A percentile compares a stretch with the other conserved stretches of the same genome.
phyloP scores from a whole-genome alignment of 2,888 invertebrate species.

The Euclidia mi region DNA sequence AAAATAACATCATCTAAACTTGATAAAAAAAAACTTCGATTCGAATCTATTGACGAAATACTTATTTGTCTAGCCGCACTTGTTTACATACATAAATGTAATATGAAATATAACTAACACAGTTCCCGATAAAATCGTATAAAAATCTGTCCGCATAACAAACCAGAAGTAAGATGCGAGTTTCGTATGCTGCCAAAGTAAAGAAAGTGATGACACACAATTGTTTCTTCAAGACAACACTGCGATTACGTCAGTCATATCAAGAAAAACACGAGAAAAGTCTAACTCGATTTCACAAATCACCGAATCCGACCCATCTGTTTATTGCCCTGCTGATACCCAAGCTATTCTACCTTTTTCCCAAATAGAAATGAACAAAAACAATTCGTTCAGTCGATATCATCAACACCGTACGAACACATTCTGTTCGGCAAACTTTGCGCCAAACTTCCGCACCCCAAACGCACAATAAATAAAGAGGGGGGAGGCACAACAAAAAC shows the following conservation, averaged over 20 bases:
- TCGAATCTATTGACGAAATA: too few relatives aligned
- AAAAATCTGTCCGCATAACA: too few relatives aligned
- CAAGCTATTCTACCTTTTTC: conserved; percentile 58
- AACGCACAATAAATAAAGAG: conserved; percentile 88
- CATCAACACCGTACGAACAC: conserved; percentile 81
- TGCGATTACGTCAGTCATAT: conserved; percentile 33
- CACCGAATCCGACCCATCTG: conserved; percentile 57
- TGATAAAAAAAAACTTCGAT: too few relatives aligned
- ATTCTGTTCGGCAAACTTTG: conserved; percentile 83
- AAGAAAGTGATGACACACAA: conserved; percentile 6
- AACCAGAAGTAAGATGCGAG: background rate
- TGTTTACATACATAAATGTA: too few relatives aligned
- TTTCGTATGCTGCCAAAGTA: background rate
- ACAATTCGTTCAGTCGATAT: conserved; percentile 71
- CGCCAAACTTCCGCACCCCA: conserved; percentile 79
- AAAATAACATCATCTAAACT: too few relatives aligned
- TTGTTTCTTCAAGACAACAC: conserved; percentile 13
- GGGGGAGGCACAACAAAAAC: conserved; percentile 87
- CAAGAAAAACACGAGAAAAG: conserved; percentile 47
- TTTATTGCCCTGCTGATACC: conserved; percentile 52
- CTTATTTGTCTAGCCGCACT: too few relatives aligned
- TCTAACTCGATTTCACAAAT: conserved; percentile 53
- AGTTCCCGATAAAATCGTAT: too few relatives aligned
- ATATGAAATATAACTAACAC: too few relatives aligned
- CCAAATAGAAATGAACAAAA: conserved; percentile 71